These are phyloP conservation scores for Strigops habroptila DNA, from an alignment of 2,113 vertebrate genomes.

Conservation along the genomic window DNA sequence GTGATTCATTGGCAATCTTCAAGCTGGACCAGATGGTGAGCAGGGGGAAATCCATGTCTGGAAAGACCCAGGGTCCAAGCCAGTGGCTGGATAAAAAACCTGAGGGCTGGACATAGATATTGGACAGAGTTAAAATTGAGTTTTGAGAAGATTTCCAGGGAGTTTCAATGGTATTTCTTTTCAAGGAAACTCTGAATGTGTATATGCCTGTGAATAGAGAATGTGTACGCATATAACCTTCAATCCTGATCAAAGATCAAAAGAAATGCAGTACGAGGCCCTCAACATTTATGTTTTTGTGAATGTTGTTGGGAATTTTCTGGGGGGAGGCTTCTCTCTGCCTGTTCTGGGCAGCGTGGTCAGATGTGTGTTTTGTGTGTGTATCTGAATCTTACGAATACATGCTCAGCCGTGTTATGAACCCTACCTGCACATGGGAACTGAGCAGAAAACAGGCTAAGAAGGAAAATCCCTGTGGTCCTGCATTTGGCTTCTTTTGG, in stretches of 20 bases:
- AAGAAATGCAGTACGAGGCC: neutral
- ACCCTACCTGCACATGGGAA: neutral
- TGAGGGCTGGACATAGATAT: neutral
- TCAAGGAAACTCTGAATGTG: neutral
- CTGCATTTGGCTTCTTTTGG: neutral
- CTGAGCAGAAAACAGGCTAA: neutral
- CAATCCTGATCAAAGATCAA: neutral
- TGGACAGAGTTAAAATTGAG: neutral
- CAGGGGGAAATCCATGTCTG: neutral
- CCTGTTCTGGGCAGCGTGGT: neutral
- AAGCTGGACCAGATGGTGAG: neutral
- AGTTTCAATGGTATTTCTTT: neutral
- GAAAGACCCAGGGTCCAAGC: neutral
- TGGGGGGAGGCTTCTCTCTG: accelerated
- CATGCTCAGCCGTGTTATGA: neutral
- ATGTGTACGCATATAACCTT: neutral
- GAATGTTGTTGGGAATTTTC: neutral
- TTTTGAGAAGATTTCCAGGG: neutral
- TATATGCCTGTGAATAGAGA: neutral
- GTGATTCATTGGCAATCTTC: neutral
- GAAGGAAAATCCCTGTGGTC: neutral
- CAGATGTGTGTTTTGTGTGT: neutral
- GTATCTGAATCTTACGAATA: neutral
- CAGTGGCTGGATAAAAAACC: neutral
- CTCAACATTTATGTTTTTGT: neutral